A percentile compares a stretch with the other conserved stretches of the same genome.
phyloP scores from a whole-genome alignment of 1,140 invertebrate genomes.

The Brachionus calyciflorus region DNA sequence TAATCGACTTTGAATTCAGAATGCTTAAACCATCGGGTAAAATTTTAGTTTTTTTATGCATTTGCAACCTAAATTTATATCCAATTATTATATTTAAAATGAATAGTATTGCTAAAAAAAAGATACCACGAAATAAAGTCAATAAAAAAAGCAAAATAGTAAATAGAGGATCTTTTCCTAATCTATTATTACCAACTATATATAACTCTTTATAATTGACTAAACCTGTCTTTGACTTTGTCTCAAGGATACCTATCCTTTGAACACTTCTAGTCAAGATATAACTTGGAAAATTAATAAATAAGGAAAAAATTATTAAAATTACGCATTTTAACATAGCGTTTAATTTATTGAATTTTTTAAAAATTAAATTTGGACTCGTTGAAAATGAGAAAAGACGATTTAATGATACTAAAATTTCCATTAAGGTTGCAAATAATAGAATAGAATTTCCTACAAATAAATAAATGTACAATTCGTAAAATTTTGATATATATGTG shows the following conservation, averaged over 20 bases:
- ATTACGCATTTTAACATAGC: background rate
- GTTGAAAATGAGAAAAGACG: background rate
- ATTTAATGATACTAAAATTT: background rate
- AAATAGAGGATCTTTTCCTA: too few relatives aligned
- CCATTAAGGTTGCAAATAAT: slow-evolving; percentile 8
- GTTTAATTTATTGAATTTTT: background rate
- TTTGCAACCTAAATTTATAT: background rate
- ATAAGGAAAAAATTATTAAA: background rate
- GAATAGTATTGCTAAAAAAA: too few relatives aligned
- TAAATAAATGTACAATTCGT: slow-evolving; percentile 41
- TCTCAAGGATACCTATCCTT: too few relatives aligned
- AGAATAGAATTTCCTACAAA: slow-evolving; percentile 31
- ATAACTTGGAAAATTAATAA: too few relatives aligned
- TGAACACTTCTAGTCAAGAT: too few relatives aligned
- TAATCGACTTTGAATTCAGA: background rate
- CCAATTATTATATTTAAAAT: too few relatives aligned
- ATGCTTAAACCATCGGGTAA: background rate
- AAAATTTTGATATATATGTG: slow-evolving; percentile 22
- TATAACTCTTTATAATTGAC: too few relatives aligned
- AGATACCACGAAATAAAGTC: too few relatives aligned
- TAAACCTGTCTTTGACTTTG: too few relatives aligned
- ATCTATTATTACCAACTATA: too few relatives aligned
- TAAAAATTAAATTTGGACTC: background rate
- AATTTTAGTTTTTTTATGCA: background rate
- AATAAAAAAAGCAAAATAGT: too few relatives aligned